Evolutionary conservation across 2,888 invertebrate species (phyloP), one percentile per base, ranked within the genome.

Genomic region (Psococerastis gibbosa): DNA sequence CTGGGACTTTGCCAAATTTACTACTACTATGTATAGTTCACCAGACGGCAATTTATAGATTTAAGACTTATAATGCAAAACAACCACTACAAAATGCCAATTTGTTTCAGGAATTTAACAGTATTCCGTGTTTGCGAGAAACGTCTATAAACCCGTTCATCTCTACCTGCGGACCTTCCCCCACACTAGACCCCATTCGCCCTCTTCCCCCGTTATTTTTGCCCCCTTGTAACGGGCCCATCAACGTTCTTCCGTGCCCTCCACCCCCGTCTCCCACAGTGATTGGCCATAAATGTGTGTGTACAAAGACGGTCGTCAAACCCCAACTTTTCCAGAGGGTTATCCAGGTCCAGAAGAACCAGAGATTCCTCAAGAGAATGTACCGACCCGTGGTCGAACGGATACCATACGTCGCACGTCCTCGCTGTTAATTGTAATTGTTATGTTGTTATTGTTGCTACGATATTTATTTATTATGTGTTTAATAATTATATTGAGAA

Each of bases 291-390:
- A 38, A 38, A 20, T 38, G 38, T 20, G 16, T 18, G 17, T 38
- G 38, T 20, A 5, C 6, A 17, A 38, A 38, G 20, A 38, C 38
- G 17, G 38, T 38, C 18, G 38, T 38, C 38, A 38, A 38, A 18
- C 38, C 38, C 13, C 38, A 20, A 15, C 9, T 38, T 22, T 9
- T 18, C 38, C 38, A 38, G 20, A 38, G 38, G 11, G n/a, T 20
- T n/a, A 38, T 38, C 20, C 17, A 20, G 13, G 38, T 38, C 38
- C 38, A 17, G 22, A 38, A 22, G 20, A 22, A 20, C 6, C 38
- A 38, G 18, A 38, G 20, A 20, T 38, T 20, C 38, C 22, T 38
- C 20, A 38, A 38, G 22, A 17, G 20, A 20, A 20, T 11, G 20
- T 38, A 17, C 38, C 15, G 13, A 20, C 38, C 38, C 17, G 38